Base-by-base conservation (phyloP, 2,888 invertebrate species). In the Spilosoma lubricipeda region DNA sequence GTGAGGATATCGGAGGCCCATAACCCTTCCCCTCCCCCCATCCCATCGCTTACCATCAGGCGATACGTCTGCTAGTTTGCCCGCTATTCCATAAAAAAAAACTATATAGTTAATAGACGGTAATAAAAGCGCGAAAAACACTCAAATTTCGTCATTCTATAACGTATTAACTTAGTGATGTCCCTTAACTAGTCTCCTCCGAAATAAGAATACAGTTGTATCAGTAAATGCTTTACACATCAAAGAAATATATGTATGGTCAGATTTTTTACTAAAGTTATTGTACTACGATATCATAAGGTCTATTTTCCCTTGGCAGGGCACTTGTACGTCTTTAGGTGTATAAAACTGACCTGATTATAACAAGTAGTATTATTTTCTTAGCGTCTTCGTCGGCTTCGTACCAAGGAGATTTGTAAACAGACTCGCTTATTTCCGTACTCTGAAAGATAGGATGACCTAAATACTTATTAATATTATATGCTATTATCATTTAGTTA, bases 371-470 rank as follows among this genome's bases (percentile, higher is more conserved):
- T 3, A 94, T 74, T 27, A 81, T 90, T 73, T 81, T 91, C 84
- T 90, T 92, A 3, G 87, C 83, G 0, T 73, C 76, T 39, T 75
- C 73, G 39, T 91, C 90, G 13, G 89, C 85, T 0, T 90, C 80
- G 72, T 93, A 93, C 94, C 94, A 94, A 5, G 78, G 73, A 15
- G 91, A 87, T 39, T 88, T 90, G 85, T 93, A 93, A 0, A 93
- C 78, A 0, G 90, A 90, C 0, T 82, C 82, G 30, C 88, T 88
- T 27, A 94, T 84, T 79, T 89, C 83, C 8, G 84, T 84, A 67
- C 94, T 94, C 94, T 94, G 86, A n/a, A 90, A 90, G 13, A 74
- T 68, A 39, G 15, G 52, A 30, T 70, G 30, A 63, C 33, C 59
- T 27, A 42, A 27, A 56, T 69, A 36, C 15, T 36, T 52, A 69